A percentile compares a stretch with the other conserved stretches of the same genome.
Conservation (phyloP, 2,113 vertebrate species). For the Dasyornis broadbenti region DNA sequence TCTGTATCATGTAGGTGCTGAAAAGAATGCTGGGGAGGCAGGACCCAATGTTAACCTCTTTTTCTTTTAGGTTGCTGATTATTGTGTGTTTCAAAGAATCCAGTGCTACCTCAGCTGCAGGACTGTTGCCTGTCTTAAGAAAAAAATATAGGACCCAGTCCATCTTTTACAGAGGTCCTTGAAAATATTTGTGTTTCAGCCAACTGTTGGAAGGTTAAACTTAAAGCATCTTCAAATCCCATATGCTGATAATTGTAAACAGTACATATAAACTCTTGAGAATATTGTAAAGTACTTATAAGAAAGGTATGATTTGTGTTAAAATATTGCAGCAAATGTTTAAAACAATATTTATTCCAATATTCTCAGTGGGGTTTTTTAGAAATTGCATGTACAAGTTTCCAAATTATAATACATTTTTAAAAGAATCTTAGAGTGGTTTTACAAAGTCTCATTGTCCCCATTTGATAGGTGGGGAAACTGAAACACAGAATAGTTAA, state of each 20-base stretch:
- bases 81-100: background rate
- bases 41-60: slow-evolving; percentile 2
- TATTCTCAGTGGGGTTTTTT: background rate
- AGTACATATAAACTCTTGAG: background rate
- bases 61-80: background rate
- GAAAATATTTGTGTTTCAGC: background rate
- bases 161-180: background rate
- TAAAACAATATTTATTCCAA: background rate
- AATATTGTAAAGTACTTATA: background rate
- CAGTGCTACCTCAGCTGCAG: background rate
- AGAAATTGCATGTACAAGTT: background rate
- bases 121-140: background rate
- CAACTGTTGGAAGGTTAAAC: background rate
- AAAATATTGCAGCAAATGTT: background rate
- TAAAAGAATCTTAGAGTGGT: background rate
- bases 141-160: background rate
- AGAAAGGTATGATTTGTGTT: background rate
- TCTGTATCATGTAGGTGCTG: background rate
- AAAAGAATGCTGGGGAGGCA: background rate
- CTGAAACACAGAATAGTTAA: background rate
- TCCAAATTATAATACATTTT: background rate
- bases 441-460: background rate
- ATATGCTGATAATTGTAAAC: background rate
- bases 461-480: background rate
- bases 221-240: background rate